phyloP scores from a whole-genome alignment of 2,113 vertebrate genomes.

The Mus musculus region GRCm39 chr1:184805501-184806000 shows the following conservation, averaged over 20 bases:
- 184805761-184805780: neutral
- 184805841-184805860: neutral
- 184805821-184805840: no score
- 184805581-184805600: neutral
- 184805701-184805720: neutral
- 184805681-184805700: neutral
- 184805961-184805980: neutral
- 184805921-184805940: neutral
- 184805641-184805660: constrained; percentile 47
- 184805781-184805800: neutral
- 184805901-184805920: neutral
- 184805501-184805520: neutral
- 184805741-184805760: neutral
- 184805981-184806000: neutral
- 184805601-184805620: neutral
- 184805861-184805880: neutral
- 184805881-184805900: neutral
- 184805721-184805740: neutral
- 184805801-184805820: no score
- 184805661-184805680: neutral
- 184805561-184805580: neutral
- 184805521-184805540: neutral
- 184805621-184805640: constrained; percentile 11
- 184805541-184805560: neutral
- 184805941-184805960: neutral